Evolutionary conservation across 2,888 invertebrate genomes (phyloP).

Genomic region (Leptinotarsa juncta): DNA sequence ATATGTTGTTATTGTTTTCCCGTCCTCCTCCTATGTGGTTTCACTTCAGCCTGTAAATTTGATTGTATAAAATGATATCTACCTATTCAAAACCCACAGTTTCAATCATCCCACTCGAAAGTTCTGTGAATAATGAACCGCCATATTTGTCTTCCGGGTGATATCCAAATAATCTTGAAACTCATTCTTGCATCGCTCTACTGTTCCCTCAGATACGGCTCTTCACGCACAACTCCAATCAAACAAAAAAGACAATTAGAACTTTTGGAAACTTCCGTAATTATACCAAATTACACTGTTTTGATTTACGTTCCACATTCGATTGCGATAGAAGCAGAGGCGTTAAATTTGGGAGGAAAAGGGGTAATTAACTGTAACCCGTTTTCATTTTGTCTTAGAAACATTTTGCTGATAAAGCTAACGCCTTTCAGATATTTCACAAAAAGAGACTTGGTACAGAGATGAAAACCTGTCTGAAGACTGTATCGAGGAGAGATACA

Average conservation of each 20-base stretch:
- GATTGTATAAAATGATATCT: too few relatives aligned
- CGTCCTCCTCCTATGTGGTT: too few relatives aligned
- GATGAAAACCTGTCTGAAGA: too few relatives aligned
- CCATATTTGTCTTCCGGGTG: constrained; percentile 9
- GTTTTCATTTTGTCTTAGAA: too few relatives aligned
- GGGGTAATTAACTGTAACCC: too few relatives aligned
- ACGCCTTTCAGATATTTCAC: too few relatives aligned
- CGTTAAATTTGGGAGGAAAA: neutral
- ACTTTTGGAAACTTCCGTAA: constrained; percentile 42
- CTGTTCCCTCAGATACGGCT: constrained; percentile 26
- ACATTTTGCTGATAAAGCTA: too few relatives aligned
- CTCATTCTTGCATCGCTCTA: constrained; percentile 30
- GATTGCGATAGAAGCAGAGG: constrained; percentile 6
- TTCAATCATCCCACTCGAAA: neutral
- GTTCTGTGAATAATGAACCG: constrained; percentile 4
- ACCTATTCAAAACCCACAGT: too few relatives aligned
- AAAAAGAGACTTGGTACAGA: too few relatives aligned
- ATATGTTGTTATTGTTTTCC: too few relatives aligned
- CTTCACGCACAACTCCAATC: constrained; percentile 40
- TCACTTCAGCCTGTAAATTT: too few relatives aligned
- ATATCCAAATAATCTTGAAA: constrained; percentile 27
- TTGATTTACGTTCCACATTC: constrained; percentile 43
- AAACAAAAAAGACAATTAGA: constrained; percentile 45
- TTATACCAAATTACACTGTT: constrained; percentile 44
- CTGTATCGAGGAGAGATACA: too few relatives aligned